Base-by-base conservation (phyloP, 2,797 vertebrate species). In the Fistularia tabacaria region DNA sequence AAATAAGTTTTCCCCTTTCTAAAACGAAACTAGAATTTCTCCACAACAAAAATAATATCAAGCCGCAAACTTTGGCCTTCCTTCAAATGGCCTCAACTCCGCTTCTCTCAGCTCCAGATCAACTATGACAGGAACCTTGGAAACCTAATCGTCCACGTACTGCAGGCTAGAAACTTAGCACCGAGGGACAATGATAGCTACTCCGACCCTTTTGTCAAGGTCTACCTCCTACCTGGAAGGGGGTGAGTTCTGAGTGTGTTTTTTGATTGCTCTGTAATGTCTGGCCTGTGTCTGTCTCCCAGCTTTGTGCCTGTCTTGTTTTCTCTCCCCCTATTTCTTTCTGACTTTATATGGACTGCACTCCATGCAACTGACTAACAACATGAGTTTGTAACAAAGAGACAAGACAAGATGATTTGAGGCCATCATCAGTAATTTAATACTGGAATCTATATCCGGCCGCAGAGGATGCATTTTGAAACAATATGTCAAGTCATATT, bases 191-290 rank as follows among this genome's bases (percentile, higher is more conserved):
- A 95, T 83, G 97, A 98, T 1, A 92, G 95, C 62, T 99, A 98
- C 86, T 98, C 97, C 0, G 97, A 99, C 69, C 97, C 97, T 6
- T 99, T 99, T 73, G 96, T 99, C 76, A 99, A 98, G 84, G 96
- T 99, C 67, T 99, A 99, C 81, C 94, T 99, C 64, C 92, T 99
- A 61, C 97, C 97, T 14, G 97, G 97, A 14, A 91, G 97, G 92
- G 95, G 97, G 97, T 89, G 89, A 94, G 97, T 39, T 51, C 54
- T 41, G 59, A 55, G 55, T 59, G 46, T 11, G 3, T 13, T 11
- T 42, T 74, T 51, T 56, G 42, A 62, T 49, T 58, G 57, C 51
- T 53, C 7, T 14, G 38, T 41, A 42, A 54, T 74, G 77, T 83
- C 81, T 74, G 55, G 55, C 81, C 64, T 74, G 36, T 76, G 73